phyloP scores from a whole-genome alignment of 92 coral and sea anemone genomes.

The Hydrozoanthus gracilis region DNA sequence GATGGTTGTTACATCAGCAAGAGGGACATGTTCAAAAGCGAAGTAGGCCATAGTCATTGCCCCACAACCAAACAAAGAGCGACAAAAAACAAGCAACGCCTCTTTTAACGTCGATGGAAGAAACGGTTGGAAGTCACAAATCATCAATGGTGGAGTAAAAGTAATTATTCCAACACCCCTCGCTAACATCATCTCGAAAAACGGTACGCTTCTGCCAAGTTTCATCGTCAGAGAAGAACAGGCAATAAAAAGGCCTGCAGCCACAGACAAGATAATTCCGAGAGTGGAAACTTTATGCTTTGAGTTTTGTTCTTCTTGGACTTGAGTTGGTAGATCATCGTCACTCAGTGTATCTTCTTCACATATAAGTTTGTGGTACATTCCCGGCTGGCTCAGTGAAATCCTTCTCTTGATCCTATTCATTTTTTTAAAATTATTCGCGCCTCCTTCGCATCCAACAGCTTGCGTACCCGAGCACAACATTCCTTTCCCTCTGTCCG shows the following conservation, averaged over 20 bases:
- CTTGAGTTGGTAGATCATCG: too few species aligned
- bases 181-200: not conserved
- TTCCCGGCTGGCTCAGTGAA: too few species aligned
- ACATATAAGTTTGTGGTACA: too few species aligned
- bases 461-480: too few species aligned
- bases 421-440: too few species aligned
- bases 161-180: not conserved
- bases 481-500: too few species aligned
- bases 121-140: not conserved
- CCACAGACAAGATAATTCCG: not conserved
- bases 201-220: not conserved
- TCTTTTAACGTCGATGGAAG: not conserved
- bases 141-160: not conserved
- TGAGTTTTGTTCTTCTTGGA: too few species aligned
- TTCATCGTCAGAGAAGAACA: slow-evolving; percentile 6
- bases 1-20: slow-evolving; percentile 79
- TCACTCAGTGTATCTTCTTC: too few species aligned
- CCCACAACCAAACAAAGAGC: not conserved
- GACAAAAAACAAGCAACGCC: not conserved
- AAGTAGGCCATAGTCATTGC: slow-evolving; percentile 25
- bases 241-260: not conserved
- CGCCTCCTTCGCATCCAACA: too few species aligned
- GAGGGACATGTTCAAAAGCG: slow-evolving; percentile 70
- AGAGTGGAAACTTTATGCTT: too few species aligned
- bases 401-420: too few species aligned